These are phyloP conservation scores for Babylonia areolata DNA, from an alignment of 1,140 invertebrate genomes.

Conservation along the genomic window DNA sequence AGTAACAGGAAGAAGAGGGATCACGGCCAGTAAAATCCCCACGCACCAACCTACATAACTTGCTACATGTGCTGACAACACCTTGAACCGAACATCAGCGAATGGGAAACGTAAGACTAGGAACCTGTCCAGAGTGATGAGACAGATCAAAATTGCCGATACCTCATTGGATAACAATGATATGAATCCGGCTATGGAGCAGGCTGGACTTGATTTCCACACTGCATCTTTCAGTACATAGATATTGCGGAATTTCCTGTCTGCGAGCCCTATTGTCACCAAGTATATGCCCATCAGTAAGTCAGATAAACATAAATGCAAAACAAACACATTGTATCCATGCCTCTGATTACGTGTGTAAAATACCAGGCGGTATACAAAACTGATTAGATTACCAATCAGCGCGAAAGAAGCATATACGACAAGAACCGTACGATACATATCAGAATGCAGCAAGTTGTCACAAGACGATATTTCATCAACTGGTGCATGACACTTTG, in stretches of 20 bases:
- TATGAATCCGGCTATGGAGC: constrained; percentile 33
- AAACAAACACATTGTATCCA: constrained; percentile 51
- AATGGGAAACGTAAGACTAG: not conserved
- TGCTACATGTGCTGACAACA: not conserved
- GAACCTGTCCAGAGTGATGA: constrained; percentile 54
- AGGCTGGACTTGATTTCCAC: constrained; percentile 27
- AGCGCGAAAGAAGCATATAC: no score
- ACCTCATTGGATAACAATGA: constrained; percentile 39
- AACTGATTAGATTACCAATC: no score
- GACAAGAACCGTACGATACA: no score
- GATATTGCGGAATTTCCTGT: constrained; percentile 51
- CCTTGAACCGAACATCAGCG: not conserved
- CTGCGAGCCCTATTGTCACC: constrained; percentile 33
- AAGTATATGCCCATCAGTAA: constrained; percentile 40
- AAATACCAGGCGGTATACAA: constrained; percentile 26
- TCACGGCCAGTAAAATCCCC: no score
- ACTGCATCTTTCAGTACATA: constrained; percentile 24
- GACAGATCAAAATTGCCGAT: constrained; percentile 34
- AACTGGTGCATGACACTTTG: no score
- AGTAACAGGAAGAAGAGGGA: no score
- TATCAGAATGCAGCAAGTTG: no score
- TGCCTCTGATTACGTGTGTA: not conserved
- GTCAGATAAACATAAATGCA: constrained; percentile 47
- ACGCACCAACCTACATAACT: constrained; percentile 28
- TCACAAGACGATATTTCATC: no score